Percentiles rank a stretch among this genome's conserved stretches.
Evolutionary conservation across 2,888 invertebrate species (phyloP).

Genomic region (Ametastegia equiseti): DNA sequence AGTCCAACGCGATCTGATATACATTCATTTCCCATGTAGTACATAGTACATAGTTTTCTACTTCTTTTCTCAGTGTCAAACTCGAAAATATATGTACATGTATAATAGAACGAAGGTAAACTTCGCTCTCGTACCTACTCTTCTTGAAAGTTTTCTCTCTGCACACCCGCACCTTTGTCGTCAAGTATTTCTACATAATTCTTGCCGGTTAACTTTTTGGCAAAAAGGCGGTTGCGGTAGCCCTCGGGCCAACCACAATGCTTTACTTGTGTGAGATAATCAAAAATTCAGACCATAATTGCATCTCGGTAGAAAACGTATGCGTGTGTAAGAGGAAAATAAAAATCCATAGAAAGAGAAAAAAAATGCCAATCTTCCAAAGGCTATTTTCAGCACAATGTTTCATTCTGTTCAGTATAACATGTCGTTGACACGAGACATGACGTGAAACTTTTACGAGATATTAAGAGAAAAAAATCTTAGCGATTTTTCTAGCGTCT

Average conservation of each 20-base stretch:
- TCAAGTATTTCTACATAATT: neutral
- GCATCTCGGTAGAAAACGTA: neutral
- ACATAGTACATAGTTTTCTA: neutral
- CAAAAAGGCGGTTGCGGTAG: too few relatives aligned
- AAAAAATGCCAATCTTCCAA: neutral
- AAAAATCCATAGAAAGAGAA: neutral
- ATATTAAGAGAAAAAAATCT: too few relatives aligned
- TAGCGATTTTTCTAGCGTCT: too few relatives aligned
- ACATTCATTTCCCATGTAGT: too few relatives aligned
- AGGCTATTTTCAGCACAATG: too few relatives aligned
- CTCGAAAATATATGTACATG: neutral
- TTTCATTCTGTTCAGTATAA: too few relatives aligned
- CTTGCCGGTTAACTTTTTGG: neutral
- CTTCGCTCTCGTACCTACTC: neutral
- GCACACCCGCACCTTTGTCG: neutral
- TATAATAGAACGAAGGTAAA: neutral
- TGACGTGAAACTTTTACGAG: too few relatives aligned
- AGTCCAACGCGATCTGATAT: neutral
- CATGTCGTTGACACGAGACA: too few relatives aligned
- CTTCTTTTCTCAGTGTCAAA: neutral
- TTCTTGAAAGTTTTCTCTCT: neutral
- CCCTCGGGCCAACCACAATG: neutral
- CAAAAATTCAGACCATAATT: neutral
- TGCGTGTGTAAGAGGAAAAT: neutral
- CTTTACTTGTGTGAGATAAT: neutral